These are phyloP conservation scores for Hydraecia micacea DNA, from an alignment of 2,888 invertebrate species.

Conservation along the genomic window DNA sequence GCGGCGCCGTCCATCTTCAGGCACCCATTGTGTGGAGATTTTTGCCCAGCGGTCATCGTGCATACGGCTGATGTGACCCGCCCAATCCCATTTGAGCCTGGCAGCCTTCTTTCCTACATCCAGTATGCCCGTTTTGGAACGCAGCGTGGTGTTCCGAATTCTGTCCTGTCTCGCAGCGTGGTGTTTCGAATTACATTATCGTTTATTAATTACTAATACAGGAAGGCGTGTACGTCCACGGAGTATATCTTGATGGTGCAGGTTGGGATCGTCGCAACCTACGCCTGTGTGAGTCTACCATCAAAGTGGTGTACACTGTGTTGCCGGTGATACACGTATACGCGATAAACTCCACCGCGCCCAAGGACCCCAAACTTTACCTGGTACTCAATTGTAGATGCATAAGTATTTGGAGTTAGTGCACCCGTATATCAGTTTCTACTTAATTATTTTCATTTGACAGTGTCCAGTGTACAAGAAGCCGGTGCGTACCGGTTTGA, in stretches of 20 bases:
- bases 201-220: slow-evolving; percentile 72
- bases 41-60: no score
- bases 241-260: slow-evolving; percentile 96
- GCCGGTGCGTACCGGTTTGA: slow-evolving; percentile 94
- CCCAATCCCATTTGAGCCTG: no score
- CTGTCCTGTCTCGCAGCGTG: no score
- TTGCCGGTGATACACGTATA: slow-evolving; percentile 96
- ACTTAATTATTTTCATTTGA: slow-evolving; percentile 8
- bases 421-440: neutral
- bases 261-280: slow-evolving; percentile 95
- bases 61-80: no score
- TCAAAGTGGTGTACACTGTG: slow-evolving; percentile 95
- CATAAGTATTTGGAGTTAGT: neutral
- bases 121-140: no score
- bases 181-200: no score
- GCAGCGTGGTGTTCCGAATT: no score
- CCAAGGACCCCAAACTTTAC: slow-evolving; percentile 93
- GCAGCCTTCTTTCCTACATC: no score
- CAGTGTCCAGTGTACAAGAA: slow-evolving; percentile 98
- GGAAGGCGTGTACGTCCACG: slow-evolving; percentile 96
- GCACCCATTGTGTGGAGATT: no score
- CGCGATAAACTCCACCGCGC: slow-evolving; percentile 93
- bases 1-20: no score
- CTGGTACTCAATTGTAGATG: slow-evolving; percentile 84
- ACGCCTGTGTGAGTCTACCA: slow-evolving; percentile 93